Conservation (phyloP, 2,888 invertebrate genomes). For the Caenorhabditis sp. region DNA sequence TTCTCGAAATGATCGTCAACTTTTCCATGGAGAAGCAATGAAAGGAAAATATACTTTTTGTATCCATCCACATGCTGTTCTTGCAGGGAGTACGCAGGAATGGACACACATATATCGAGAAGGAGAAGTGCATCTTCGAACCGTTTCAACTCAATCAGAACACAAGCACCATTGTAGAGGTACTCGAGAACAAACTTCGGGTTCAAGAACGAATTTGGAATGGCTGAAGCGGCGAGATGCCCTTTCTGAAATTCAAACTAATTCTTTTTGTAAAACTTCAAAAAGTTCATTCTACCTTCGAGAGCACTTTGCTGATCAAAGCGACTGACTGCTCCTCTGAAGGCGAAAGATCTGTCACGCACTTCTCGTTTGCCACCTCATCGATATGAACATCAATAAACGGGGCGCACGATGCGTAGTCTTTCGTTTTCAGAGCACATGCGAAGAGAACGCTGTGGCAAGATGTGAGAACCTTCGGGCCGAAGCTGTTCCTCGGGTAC, state of each 20-base stretch:
- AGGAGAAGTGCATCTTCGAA: constrained; percentile 55
- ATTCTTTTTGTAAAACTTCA: too few species aligned
- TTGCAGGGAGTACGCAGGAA: constrained; percentile 38
- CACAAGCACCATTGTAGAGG: constrained; percentile 65
- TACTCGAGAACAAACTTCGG: constrained; percentile 66
- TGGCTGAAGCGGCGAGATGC: not conserved
- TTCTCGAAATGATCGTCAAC: constrained; percentile 17
- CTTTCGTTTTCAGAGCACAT: constrained; percentile 51
- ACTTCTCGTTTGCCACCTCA: constrained; percentile 42
- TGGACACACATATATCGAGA: constrained; percentile 39
- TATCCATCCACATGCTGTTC: constrained; percentile 62
- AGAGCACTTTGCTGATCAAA: not conserved
- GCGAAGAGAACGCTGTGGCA: constrained; percentile 59
- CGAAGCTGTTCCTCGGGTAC: constrained; percentile 4
- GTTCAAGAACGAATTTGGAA: constrained; percentile 19
- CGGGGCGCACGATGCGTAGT: constrained; percentile 24
- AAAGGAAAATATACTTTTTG: constrained; percentile 65
- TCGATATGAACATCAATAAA: constrained; percentile 45
- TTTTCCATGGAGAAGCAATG: constrained; percentile 49
- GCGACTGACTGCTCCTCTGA: not conserved
- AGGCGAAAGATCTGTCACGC: constrained; percentile 9
- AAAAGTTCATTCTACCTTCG: not conserved
- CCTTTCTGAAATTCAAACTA: constrained; percentile 17
- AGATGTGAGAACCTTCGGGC: constrained; percentile 47
- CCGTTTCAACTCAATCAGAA: constrained; percentile 57